phyloP scores from a whole-genome alignment of 2,797 vertebrate species.

The Phoxinus dragarum region DNA sequence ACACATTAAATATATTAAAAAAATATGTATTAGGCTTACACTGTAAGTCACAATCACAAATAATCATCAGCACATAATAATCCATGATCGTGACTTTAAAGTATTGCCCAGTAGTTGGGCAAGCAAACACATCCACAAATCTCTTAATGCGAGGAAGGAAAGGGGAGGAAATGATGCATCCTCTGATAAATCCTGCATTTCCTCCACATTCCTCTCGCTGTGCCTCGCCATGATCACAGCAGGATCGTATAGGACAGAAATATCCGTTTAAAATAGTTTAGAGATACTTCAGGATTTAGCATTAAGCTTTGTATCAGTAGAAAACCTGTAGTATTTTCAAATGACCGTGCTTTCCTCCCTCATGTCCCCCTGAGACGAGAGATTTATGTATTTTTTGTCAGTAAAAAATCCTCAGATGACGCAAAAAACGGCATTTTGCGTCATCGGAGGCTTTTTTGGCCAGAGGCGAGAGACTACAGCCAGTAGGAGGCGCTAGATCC shows the following conservation, averaged over 20 bases:
- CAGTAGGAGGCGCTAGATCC: too few species aligned
- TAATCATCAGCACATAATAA: neutral
- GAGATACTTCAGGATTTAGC: too few species aligned
- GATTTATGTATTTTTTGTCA: too few species aligned
- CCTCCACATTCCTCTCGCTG: conserved; percentile 69
- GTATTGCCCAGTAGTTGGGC: neutral
- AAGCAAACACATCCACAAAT: conserved; percentile 54
- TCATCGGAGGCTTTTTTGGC: too few species aligned
- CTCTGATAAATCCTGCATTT: conserved; percentile 78
- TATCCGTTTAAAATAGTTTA: too few species aligned
- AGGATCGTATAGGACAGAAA: neutral
- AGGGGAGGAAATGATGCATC: conserved; percentile 79
- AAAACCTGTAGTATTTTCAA: too few species aligned
- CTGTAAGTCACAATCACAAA: neutral
- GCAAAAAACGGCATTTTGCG: too few species aligned
- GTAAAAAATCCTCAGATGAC: too few species aligned
- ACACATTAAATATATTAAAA: neutral
- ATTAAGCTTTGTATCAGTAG: too few species aligned
- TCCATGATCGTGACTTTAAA: neutral
- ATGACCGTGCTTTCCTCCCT: too few species aligned
- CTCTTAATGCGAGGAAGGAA: conserved; percentile 51
- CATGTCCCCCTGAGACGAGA: too few species aligned
- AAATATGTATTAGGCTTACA: neutral
- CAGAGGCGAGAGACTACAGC: too few species aligned
- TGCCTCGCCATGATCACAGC: conserved; percentile 29